A percentile compares a stretch with the other conserved stretches of the same genome.
phyloP scores from a whole-genome alignment of 1,140 invertebrate genomes.

The Drosophila melanogaster region DNA sequence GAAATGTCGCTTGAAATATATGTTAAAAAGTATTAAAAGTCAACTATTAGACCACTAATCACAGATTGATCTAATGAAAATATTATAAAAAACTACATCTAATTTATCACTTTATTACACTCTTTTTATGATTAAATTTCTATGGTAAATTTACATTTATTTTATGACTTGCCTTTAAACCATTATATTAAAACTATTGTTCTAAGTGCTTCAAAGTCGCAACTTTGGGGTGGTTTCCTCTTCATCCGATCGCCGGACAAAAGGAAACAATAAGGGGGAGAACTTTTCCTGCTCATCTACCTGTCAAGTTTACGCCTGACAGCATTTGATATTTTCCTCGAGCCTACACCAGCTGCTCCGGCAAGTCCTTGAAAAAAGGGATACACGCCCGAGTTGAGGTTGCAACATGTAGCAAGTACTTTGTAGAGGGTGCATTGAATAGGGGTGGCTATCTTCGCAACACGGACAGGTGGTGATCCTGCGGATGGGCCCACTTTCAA shows the following conservation, averaged over 20 bases:
- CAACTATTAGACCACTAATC: too few relatives aligned
- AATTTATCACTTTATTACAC: too few relatives aligned
- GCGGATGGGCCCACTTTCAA: conserved; percentile 39
- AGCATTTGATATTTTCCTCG: conserved; percentile 59
- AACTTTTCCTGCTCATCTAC: conserved; percentile 64
- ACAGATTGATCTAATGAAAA: too few relatives aligned
- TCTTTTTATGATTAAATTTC: not conserved
- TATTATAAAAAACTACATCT: too few relatives aligned
- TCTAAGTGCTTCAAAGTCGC: conserved; percentile 42
- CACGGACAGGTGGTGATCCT: conserved; percentile 60
- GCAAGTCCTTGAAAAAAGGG: conserved; percentile 65
- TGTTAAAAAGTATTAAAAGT: too few relatives aligned
- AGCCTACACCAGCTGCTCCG: conserved; percentile 47
- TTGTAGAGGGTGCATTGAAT: conserved; percentile 19
- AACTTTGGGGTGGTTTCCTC: conserved; percentile 48
- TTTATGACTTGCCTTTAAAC: too few relatives aligned
- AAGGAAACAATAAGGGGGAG: conserved; percentile 14
- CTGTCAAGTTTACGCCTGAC: conserved; percentile 81
- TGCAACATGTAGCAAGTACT: conserved; percentile 54
- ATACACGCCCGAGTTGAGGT: conserved; percentile 50
- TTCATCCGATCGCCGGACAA: conserved; percentile 17
- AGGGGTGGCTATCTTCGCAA: conserved; percentile 63
- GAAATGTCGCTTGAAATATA: not conserved
- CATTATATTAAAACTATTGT: not conserved
- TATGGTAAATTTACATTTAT: not conserved